phyloP scores from a whole-genome alignment of 2,113 vertebrate genomes.

The Eolophus roseicapilla region DNA sequence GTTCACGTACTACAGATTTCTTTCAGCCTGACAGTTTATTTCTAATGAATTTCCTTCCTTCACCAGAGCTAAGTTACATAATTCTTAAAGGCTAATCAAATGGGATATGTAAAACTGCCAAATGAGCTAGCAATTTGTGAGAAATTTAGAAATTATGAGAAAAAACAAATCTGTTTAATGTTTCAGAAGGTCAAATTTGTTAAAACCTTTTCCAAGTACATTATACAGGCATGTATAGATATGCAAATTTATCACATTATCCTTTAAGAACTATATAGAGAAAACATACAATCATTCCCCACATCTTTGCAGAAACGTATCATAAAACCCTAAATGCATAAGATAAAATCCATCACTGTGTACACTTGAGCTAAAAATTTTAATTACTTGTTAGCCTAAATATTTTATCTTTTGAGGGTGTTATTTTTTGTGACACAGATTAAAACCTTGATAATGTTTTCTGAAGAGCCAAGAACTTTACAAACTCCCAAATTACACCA shows the following conservation, averaged over 20 bases:
- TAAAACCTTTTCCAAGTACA: background rate
- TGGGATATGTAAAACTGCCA: background rate
- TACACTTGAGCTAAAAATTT: background rate
- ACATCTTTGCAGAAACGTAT: background rate
- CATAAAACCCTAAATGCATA: fast-evolving
- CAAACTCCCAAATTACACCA: background rate
- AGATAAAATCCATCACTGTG: background rate
- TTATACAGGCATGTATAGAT: background rate
- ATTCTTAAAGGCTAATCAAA: background rate
- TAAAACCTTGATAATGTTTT: background rate
- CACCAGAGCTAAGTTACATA: background rate
- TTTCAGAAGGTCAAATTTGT: background rate
- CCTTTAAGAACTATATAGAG: background rate
- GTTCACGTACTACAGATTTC: background rate
- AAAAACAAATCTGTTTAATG: background rate
- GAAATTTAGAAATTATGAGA: background rate
- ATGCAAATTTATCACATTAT: background rate
- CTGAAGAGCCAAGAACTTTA: background rate
- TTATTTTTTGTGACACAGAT: background rate
- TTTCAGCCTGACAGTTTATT: background rate
- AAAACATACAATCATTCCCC: background rate
- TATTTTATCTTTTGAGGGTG: background rate
- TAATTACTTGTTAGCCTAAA: background rate
- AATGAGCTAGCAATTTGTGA: background rate
- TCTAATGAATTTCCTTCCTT: background rate